Percentiles rank a stretch among this genome's conserved stretches.
Conservation (phyloP, 2,888 invertebrate genomes). For the Tubulanus polymorphus region DNA sequence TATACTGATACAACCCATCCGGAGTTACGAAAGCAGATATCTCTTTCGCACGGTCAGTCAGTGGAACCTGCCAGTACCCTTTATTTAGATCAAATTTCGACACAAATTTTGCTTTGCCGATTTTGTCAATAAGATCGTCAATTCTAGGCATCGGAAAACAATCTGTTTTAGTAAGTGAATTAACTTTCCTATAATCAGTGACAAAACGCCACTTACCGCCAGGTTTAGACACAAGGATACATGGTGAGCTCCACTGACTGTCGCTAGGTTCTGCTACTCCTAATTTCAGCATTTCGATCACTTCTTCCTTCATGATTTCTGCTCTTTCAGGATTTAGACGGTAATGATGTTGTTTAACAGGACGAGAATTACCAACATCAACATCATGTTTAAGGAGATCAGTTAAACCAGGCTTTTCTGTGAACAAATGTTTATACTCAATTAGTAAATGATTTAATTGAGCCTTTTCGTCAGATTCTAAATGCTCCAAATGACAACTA, state of each 20-base stretch:
- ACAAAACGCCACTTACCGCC: constrained; percentile 16
- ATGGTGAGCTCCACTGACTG: constrained; percentile 25
- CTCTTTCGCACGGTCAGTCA: constrained; percentile 12
- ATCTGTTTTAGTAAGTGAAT: constrained; percentile 24
- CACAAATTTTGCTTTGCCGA: constrained; percentile 24
- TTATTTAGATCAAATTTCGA: constrained; percentile 25
- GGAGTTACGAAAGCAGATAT: constrained; percentile 15
- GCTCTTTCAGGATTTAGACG: constrained; percentile 8
- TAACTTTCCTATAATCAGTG: constrained; percentile 25
- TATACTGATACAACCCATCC: constrained; percentile 9
- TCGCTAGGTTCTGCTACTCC: constrained; percentile 24
- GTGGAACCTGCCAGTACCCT: constrained; percentile 15
- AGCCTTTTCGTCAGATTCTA: too few relatives aligned
- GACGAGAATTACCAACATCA: constrained; percentile 4
- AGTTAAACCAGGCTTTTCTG: constrained; percentile 7
- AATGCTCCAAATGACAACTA: too few relatives aligned
- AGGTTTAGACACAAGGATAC: constrained; percentile 3
- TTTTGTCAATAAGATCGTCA: constrained; percentile 25
- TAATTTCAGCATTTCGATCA: constrained; percentile 24
- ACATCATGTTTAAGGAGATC: constrained; percentile 6
- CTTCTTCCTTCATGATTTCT: constrained; percentile 14
- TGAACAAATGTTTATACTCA: constrained; percentile 6
- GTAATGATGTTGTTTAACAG: constrained; percentile 12
- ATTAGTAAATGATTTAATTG: neutral
- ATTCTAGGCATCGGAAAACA: constrained; percentile 24